Conservation (phyloP, 2,888 invertebrate genomes). For the Xestia c-nigrum region DNA sequence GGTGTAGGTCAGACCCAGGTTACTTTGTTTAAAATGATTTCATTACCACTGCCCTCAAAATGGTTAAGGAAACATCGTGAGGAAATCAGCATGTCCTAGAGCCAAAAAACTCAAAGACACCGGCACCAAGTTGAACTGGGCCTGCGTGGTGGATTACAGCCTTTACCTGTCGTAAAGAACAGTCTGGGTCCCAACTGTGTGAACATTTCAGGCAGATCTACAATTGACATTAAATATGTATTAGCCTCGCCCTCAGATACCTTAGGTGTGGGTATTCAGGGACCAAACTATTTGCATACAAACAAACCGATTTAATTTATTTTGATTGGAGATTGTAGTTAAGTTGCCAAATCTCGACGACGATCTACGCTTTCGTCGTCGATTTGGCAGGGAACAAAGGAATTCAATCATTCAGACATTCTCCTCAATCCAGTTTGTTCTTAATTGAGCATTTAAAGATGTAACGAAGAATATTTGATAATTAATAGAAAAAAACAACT, state of each 20-base stretch:
- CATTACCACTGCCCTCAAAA: background rate
- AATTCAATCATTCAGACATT: background rate
- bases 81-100: background rate
- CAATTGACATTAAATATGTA: conserved; percentile 31
- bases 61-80: background rate
- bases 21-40: background rate
- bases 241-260: background rate
- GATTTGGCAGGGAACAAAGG: background rate
- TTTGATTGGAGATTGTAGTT: conserved; percentile 31
- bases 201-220: background rate
- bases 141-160: background rate
- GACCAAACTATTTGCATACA: conserved; percentile 53
- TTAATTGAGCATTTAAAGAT: too few relatives aligned
- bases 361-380: background rate
- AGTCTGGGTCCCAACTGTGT: background rate
- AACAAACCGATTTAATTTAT: conserved; percentile 53
- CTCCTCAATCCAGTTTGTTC: background rate
- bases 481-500: background rate
- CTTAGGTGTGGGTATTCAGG: conserved; percentile 12
- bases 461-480: background rate
- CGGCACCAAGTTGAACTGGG: background rate
- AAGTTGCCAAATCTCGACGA: conserved; percentile 6
- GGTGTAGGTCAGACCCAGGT: background rate
- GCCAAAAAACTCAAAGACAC: background rate
- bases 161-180: background rate